phyloP scores from a whole-genome alignment of 2,888 invertebrate genomes.

The Eudemis profundana region DNA sequence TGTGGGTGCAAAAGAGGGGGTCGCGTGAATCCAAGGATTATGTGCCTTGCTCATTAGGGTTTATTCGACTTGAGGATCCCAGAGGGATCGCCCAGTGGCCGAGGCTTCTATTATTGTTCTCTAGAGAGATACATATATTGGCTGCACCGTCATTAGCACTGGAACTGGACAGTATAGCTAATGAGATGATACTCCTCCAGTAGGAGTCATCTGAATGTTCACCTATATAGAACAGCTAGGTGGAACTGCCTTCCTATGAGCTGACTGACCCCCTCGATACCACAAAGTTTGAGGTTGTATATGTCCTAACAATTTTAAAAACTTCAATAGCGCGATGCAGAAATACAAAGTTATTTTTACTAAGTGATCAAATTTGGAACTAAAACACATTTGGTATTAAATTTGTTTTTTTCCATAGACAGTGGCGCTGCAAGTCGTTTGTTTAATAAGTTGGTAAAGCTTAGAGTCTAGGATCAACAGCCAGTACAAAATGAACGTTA shows the following conservation, averaged over 20 bases:
- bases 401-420: neutral
- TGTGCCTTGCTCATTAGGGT: neutral
- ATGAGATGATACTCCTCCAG: neutral
- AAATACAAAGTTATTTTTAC: neutral
- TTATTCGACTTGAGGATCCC: too few species aligned
- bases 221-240: conserved; percentile 2
- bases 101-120: too few species aligned
- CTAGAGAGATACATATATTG: neutral
- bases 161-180: neutral
- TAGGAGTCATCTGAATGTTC: neutral
- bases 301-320: neutral
- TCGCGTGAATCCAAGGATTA: neutral
- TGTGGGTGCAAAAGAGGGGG: conserved; percentile 9
- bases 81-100: too few species aligned
- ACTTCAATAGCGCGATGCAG: conserved; percentile 12
- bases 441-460: neutral
- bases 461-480: too few species aligned
- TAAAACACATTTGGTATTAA: neutral
- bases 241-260: neutral
- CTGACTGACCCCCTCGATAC: neutral
- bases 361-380: conserved; percentile 3
- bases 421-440: conserved; percentile 2
- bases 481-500: too few species aligned
- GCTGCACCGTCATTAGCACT: neutral
- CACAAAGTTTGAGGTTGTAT: neutral